Conservation (phyloP, 2,113 vertebrate species). For the Crotalus horridus region DNA sequence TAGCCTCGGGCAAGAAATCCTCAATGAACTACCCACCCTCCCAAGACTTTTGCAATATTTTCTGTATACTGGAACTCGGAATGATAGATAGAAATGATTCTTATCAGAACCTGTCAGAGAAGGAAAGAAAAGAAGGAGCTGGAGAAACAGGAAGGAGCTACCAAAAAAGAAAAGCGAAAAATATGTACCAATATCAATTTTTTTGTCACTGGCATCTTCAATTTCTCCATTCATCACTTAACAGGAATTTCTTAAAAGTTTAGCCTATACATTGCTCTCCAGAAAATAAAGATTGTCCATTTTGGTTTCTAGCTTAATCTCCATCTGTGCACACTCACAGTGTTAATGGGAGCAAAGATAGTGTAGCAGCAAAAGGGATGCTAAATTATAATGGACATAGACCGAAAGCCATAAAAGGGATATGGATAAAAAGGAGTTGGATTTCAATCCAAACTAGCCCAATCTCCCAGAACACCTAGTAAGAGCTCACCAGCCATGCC, state of each 20-base stretch:
- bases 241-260: background rate
- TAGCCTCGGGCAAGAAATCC: background rate
- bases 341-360: background rate
- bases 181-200: background rate
- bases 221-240: background rate
- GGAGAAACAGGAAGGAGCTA: background rate
- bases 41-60: background rate
- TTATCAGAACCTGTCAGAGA: background rate
- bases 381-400: background rate
- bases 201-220: background rate
- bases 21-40: background rate
- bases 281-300: background rate
- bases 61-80: background rate
- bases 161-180: background rate
- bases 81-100: background rate
- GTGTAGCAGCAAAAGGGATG: background rate
- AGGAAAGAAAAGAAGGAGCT: background rate
- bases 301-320: background rate
- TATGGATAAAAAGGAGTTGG: background rate
- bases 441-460: background rate
- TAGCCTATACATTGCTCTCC: background rate
- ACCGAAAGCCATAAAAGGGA: background rate
- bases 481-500: background rate
- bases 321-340: background rate
- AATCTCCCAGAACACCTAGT: background rate